phyloP scores from a whole-genome alignment of 1,140 invertebrate species.

The Olivierus martensii region DNA sequence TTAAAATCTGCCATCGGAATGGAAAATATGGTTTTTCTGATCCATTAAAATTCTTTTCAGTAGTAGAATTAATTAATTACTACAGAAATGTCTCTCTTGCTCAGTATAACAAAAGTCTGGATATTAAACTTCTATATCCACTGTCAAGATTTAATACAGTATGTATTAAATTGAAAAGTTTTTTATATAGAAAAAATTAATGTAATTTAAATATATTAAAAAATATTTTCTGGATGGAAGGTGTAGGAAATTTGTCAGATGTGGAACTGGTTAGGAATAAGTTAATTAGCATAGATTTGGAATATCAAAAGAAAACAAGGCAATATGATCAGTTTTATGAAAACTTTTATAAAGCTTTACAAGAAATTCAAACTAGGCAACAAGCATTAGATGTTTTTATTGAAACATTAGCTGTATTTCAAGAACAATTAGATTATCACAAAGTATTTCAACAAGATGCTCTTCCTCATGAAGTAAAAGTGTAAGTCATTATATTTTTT shows the following conservation, averaged over 20 bases:
- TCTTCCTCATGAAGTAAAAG: constrained; percentile 58
- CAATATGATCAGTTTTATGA: constrained; percentile 59
- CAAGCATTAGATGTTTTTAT: constrained; percentile 71
- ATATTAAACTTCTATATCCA: constrained; percentile 80
- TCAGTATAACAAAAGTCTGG: constrained; percentile 82
- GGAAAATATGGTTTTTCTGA: constrained; percentile 85
- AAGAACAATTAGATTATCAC: constrained; percentile 73
- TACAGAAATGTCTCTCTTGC: constrained; percentile 70
- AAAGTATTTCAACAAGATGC: constrained; percentile 60
- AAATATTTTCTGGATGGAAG: neutral
- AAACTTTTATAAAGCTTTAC: constrained; percentile 46
- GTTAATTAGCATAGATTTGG: constrained; percentile 57
- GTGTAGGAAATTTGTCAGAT: constrained; percentile 34
- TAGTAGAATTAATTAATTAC: constrained; percentile 81
- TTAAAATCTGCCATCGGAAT: constrained; percentile 84
- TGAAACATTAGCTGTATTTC: constrained; percentile 71
- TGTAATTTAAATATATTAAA: too few species aligned
- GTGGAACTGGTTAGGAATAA: constrained; percentile 52
- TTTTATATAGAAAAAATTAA: neutral
- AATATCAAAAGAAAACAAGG: constrained; percentile 51
- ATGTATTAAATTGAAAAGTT: constrained; percentile 3
- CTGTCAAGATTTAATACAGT: constrained; percentile 44
- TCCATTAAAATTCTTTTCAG: constrained; percentile 76
- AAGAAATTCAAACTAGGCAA: constrained; percentile 63
- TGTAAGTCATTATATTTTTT: constrained; percentile 26